Base-by-base conservation (phyloP, 2,113 vertebrate genomes). In the Ciconia stormi region DNA sequence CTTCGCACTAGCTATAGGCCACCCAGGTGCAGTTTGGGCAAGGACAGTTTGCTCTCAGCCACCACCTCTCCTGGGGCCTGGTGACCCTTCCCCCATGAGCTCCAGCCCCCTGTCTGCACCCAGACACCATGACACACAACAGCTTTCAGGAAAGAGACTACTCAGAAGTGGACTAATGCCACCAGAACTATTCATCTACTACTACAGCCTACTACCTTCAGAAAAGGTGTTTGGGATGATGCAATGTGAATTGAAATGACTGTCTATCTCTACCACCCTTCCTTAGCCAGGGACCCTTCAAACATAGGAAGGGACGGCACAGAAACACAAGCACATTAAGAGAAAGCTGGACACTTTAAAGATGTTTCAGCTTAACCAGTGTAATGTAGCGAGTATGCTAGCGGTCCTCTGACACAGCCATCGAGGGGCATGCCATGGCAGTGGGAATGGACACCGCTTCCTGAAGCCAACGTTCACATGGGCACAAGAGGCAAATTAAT, bases 321-420 rank as follows among this genome's bases (percentile, higher is more conserved):
- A 92, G 61, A 79, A 90, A 71, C 32, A 50, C 4, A 67, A 58
- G 16, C 9, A 47, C 29, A 32, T 53, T 46, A 16, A 66, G 13
- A 52, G 19, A 63, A 34, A 52, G 1, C 12, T 56, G 17, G 23
- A 30, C 6, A 9, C 6, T 90, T 62, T 30, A 13, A 46, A 79
- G 32, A 8, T 30, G 4, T 42, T 90, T 71, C 61, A 71, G n/a
- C 22, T 34, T 56, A 47, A 30, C 26, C 36, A 62, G 13, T 10
- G 11, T 7, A 52, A 82, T 1, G 4, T 26, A 17, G 18, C 1
- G 1, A 58, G 32, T 32, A 7, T 30, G 18, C 20, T 6, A 16
- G 13, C 3, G 1, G 16, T 42, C 10, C 17, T 36, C 49, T 26
- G 26, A 32, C 30, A 34, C 0, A 0, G 42, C 44, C 55, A 56